A percentile compares a stretch with the other conserved stretches of the same genome.
Conservation (phyloP, 1,140 invertebrate genomes). For the Ceratitis capitata region DNA sequence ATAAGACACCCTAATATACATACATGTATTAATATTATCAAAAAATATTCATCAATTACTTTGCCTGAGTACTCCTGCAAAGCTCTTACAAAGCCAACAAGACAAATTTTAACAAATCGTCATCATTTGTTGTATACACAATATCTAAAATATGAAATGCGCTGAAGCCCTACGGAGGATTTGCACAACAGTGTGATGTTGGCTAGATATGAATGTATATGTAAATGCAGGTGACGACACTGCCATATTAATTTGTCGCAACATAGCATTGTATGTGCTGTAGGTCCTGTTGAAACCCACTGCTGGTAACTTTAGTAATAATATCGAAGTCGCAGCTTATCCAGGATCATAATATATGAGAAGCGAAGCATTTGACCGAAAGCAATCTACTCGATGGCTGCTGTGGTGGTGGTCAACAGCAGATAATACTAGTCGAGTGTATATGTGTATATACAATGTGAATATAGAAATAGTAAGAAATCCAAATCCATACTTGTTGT, state of each 20-base stretch:
- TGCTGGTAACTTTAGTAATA: neutral
- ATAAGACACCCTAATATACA: too few relatives aligned
- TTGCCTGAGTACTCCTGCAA: neutral
- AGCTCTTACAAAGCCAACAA: neutral
- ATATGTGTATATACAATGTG: too few relatives aligned
- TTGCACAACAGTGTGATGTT: neutral
- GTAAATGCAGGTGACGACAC: neutral
- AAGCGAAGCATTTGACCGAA: neutral
- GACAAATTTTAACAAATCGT: constrained; percentile 16
- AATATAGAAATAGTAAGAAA: neutral
- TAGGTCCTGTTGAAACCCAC: too few relatives aligned
- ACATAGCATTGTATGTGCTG: neutral
- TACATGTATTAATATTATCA: too few relatives aligned
- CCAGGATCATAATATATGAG: neutral
- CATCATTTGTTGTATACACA: constrained; percentile 25
- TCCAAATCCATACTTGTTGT: neutral
- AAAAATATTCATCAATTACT: too few relatives aligned
- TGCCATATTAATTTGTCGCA: neutral
- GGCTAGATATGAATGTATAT: neutral
- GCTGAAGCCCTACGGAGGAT: neutral
- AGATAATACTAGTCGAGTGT: neutral
- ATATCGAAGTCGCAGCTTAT: constrained; percentile 1
- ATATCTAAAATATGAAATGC: neutral
- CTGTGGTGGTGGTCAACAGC: neutral
- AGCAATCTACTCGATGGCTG: neutral